A percentile compares a stretch with the other conserved stretches of the same genome.
Evolutionary conservation across 1,140 invertebrate genomes (phyloP).

Genomic region (Panagrolaimus sp.): DNA sequence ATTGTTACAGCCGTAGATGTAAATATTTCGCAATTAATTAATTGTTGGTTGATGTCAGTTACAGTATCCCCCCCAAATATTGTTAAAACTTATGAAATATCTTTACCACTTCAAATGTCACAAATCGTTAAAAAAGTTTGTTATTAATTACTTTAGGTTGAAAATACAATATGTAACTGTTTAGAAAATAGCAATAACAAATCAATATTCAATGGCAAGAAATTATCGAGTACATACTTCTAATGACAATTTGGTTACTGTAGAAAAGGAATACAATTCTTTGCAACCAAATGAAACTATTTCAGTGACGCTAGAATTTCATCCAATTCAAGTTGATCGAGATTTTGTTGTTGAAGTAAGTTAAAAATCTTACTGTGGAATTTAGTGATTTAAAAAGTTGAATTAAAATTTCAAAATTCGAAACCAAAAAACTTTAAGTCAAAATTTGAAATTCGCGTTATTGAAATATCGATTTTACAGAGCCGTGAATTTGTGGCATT

Average conservation of each 20-base stretch:
- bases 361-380: too few relatives aligned
- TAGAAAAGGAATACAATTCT: neutral
- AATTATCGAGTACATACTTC: neutral
- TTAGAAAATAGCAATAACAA: neutral
- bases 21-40: neutral
- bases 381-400: too few relatives aligned
- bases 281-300: neutral
- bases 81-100: conserved; percentile 4
- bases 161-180: too few relatives aligned
- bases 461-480: too few relatives aligned
- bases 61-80: conserved; percentile 8
- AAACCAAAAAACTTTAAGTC: too few relatives aligned
- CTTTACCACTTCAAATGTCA: neutral
- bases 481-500: too few relatives aligned
- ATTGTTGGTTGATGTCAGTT: neutral
- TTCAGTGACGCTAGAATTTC: neutral
- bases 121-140: neutral
- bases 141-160: neutral
- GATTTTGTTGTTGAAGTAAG: neutral
- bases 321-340: neutral
- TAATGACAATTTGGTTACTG: neutral
- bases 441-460: too few relatives aligned
- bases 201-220: neutral
- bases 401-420: too few relatives aligned
- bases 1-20: neutral